Evolutionary conservation across 1,140 invertebrate species (phyloP).

Genomic region (Drosophila suzukii): DNA sequence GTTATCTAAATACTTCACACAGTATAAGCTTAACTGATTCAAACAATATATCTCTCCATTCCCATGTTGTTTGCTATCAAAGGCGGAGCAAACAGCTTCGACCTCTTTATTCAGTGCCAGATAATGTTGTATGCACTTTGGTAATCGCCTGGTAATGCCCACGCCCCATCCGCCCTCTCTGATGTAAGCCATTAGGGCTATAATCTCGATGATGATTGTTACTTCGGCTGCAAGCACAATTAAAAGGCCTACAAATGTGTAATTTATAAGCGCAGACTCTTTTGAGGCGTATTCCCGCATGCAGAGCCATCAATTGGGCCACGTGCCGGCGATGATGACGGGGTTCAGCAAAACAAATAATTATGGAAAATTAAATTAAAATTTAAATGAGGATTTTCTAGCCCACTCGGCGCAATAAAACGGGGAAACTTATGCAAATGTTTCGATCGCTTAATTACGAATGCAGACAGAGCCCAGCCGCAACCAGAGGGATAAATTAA

Average conservation of each 20-base stretch:
- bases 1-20: neutral
- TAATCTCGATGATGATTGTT: conserved; percentile 45
- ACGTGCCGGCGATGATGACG: conserved; percentile 47
- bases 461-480: conserved; percentile 39
- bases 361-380: conserved; percentile 69
- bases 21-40: neutral
- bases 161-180: neutral
- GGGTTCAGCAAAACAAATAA: conserved; percentile 6
- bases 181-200: conserved; percentile 28
- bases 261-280: conserved; percentile 42
- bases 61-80: conserved; percentile 25
- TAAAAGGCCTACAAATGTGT: conserved; percentile 57
- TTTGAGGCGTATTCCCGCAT: conserved; percentile 29
- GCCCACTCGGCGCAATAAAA: conserved; percentile 11
- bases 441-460: conserved; percentile 48
- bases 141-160: conserved; percentile 45
- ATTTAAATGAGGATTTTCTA: conserved; percentile 53
- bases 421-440: conserved; percentile 50
- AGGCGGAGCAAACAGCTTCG: conserved; percentile 51
- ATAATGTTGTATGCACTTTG: conserved; percentile 49
- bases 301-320: conserved; percentile 28
- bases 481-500: conserved; percentile 13
- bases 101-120: conserved; percentile 47
- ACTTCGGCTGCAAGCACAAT: conserved; percentile 66
- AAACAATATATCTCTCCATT: conserved; percentile 26